phyloP scores from a whole-genome alignment of 2,797 vertebrate species.

The Takifugu ocellatus region DNA sequence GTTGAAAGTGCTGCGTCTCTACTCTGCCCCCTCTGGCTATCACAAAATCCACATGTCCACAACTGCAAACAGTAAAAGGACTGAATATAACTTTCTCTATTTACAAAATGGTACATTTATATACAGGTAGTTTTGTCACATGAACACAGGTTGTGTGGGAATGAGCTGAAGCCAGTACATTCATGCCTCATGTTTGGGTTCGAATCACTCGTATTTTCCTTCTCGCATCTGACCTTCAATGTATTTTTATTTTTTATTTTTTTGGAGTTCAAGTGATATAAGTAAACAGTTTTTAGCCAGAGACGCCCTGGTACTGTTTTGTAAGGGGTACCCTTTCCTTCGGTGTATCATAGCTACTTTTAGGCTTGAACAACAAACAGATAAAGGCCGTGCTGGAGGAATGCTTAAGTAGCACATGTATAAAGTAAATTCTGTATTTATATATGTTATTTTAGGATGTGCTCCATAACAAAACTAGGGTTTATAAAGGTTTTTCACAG shows the following conservation, averaged over 20 bases:
- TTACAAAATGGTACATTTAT: slow-evolving; percentile 77
- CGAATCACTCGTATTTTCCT: slow-evolving; percentile 22
- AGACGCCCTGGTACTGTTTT: slow-evolving; percentile 18
- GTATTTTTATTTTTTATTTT: not conserved
- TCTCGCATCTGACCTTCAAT: slow-evolving; percentile 2
- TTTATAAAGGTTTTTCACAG: slow-evolving; percentile 77
- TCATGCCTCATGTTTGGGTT: slow-evolving; percentile 42
- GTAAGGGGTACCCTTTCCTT: not conserved
- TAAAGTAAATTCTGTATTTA: slow-evolving; percentile 49
- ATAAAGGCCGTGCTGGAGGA: slow-evolving; percentile 59
- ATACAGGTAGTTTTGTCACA: slow-evolving; percentile 57
- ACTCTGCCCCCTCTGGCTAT: slow-evolving; percentile 37
- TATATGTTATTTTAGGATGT: slow-evolving; percentile 56
- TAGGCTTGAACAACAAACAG: slow-evolving; percentile 51
- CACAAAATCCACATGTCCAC: slow-evolving; percentile 59
- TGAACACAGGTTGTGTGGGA: slow-evolving; percentile 67
- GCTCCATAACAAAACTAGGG: slow-evolving; percentile 66
- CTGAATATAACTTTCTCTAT: slow-evolving; percentile 71
- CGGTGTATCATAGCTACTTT: slow-evolving; percentile 30
- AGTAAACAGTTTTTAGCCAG: slow-evolving; percentile 49
- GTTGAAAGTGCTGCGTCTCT: slow-evolving; percentile 59
- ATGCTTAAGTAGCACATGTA: slow-evolving; percentile 55
- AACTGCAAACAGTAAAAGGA: slow-evolving; percentile 70
- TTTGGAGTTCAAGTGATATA: slow-evolving; percentile 19
- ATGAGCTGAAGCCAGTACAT: slow-evolving; percentile 67